These are phyloP conservation scores for Scortum barcoo DNA, from an alignment of 2,113 vertebrate genomes.

Conservation along the genomic window DNA sequence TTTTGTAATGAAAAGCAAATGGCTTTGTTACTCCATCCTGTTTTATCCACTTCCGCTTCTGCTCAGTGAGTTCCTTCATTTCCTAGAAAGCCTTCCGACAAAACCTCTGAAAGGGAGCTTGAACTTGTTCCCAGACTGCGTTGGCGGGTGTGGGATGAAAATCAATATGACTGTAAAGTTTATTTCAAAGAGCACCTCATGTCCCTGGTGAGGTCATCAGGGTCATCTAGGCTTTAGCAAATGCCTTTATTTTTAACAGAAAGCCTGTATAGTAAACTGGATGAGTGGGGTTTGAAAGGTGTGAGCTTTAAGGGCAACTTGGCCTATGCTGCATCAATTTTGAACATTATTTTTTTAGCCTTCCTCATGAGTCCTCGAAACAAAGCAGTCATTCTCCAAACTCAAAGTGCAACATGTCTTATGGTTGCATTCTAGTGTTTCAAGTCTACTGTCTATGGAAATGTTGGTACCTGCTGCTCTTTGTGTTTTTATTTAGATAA, in stretches of 20 bases:
- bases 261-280: background rate
- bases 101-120: background rate
- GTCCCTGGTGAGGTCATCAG: background rate
- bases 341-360: too few species aligned
- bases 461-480: too few species aligned
- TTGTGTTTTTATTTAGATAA: background rate
- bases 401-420: background rate
- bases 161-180: background rate
- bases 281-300: background rate
- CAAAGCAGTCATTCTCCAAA: background rate
- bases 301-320: too few species aligned
- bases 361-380: background rate
- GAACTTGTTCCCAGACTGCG: background rate
- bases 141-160: background rate
- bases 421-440: background rate
- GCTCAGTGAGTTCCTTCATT: background rate
- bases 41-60: background rate
- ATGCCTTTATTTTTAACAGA: background rate
- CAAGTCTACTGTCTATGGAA: background rate
- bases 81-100: constrained; percentile 4
- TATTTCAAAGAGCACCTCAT: background rate
- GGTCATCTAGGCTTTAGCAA: background rate
- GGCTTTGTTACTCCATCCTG: background rate
- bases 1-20: background rate
- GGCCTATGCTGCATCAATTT: too few species aligned